Evolutionary conservation across 2,113 vertebrate genomes (phyloP).

Genomic region (Barnardius zonarius): DNA sequence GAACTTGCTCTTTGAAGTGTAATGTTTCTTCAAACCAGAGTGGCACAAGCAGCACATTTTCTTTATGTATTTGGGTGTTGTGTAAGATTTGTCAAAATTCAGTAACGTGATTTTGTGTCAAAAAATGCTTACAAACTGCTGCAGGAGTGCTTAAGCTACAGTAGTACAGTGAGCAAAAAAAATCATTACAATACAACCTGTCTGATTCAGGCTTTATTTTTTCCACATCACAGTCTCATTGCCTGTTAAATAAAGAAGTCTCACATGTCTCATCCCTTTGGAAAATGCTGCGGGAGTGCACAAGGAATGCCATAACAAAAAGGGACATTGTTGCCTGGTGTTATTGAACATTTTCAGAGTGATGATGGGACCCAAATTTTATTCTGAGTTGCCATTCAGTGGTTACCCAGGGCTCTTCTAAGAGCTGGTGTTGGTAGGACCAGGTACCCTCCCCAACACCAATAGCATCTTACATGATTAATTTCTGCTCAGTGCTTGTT

Average conservation of each 20-base stretch:
- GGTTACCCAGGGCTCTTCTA: not conserved
- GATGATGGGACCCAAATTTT: not conserved
- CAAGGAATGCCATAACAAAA: not conserved
- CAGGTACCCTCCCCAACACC: not conserved
- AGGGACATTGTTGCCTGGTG: not conserved
- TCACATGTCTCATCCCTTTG: not conserved
- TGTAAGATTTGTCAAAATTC: not conserved
- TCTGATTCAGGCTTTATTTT: slow-evolving; percentile 2
- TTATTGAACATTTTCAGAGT: not conserved
- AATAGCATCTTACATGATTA: not conserved
- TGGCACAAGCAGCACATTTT: not conserved
- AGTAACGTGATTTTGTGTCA: not conserved
- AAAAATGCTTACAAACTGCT: not conserved
- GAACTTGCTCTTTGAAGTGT: not conserved
- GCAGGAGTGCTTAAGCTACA: not conserved
- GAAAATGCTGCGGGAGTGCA: not conserved
- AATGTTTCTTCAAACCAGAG: not conserved
- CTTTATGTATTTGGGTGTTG: not conserved
- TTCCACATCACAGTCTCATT: not conserved
- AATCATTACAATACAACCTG: not conserved
- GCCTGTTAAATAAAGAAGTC: not conserved
- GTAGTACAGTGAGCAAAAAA: not conserved
- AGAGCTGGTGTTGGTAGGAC: not conserved
- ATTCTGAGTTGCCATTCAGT: not conserved
- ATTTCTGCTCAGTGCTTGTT: not conserved